These are phyloP conservation scores for Megalopta genalis DNA, from an alignment of 1,140 invertebrate genomes.

Conservation along the genomic window DNA sequence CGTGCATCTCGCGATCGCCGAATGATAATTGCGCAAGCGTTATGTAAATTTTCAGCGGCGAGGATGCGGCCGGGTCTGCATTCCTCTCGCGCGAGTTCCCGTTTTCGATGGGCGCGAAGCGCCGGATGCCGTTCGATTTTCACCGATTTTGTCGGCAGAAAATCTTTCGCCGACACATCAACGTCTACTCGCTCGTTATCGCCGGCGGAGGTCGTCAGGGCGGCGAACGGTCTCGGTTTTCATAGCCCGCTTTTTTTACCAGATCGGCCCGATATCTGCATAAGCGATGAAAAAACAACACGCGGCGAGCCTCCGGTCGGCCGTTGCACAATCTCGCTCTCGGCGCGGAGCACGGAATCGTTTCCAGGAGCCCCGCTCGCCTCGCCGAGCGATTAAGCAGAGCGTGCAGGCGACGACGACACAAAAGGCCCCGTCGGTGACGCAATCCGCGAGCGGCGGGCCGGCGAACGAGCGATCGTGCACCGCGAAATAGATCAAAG, in stretches of 20 bases:
- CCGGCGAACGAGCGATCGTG: conserved; percentile 32
- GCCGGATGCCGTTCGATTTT: neutral
- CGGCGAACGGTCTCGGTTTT: too few species aligned
- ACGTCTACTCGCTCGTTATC: too few species aligned
- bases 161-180: too few species aligned
- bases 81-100: neutral
- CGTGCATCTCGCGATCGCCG: neutral
- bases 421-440: conserved; percentile 32
- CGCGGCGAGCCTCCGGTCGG: neutral
- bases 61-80: neutral
- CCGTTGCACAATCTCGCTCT: conserved; percentile 9
- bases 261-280: neutral
- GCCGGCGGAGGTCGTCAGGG: neutral
- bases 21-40: conserved; percentile 19
- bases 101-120: neutral
- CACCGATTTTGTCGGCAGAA: too few species aligned
- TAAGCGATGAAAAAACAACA: conserved; percentile 1
- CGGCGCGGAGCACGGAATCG: neutral
- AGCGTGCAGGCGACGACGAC: conserved; percentile 34
- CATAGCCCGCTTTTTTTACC: too few species aligned
- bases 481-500: conserved; percentile 47
- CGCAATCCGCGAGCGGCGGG: conserved; percentile 4
- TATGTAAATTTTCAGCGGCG: conserved; percentile 23
- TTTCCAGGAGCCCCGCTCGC: conserved; percentile 12
- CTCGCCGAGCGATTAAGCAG: conserved; percentile 31